Percentiles rank a stretch among this genome's conserved stretches.
phyloP scores from a whole-genome alignment of 2,888 invertebrate species.

The Zhengitettix transpicula region DNA sequence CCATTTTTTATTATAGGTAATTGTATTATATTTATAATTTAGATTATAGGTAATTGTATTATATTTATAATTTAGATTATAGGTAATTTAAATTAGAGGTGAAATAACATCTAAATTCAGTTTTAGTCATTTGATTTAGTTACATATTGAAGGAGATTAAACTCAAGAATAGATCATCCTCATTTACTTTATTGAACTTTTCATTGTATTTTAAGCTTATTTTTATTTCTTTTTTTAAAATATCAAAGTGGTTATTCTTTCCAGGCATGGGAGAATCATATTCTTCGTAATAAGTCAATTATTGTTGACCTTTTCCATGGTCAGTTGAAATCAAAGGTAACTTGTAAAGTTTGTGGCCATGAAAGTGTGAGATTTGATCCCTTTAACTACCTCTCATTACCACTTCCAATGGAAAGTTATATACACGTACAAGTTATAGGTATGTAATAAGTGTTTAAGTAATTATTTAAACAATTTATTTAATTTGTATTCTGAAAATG shows the following conservation, averaged over 20 bases:
- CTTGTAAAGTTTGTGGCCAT: slow-evolving; percentile 65
- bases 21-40: no score
- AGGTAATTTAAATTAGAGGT: no score
- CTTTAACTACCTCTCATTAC: slow-evolving; percentile 77
- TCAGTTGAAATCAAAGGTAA: slow-evolving; percentile 66
- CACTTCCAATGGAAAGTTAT: slow-evolving; percentile 78
- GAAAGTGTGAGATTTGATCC: slow-evolving; percentile 83
- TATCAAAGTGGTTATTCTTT: slow-evolving; percentile 14
- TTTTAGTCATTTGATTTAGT: no score
- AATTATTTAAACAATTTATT: slow-evolving; percentile 1
- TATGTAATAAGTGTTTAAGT: slow-evolving; percentile 1
- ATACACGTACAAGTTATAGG: slow-evolving; percentile 56
- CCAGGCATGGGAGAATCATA: slow-evolving; percentile 68
- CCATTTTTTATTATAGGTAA: no score
- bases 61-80: no score
- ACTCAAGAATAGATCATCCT: no score
- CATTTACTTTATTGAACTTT: no score
- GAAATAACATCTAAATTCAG: no score
- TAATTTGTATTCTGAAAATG: background rate
- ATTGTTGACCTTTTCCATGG: slow-evolving; percentile 85
- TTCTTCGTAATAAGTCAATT: slow-evolving; percentile 67
- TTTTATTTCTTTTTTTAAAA: no score
- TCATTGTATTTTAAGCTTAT: no score
- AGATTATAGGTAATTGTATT: no score
- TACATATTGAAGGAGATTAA: no score